Base-by-base conservation (phyloP, 2,113 vertebrate species). In the Apistogramma diplotaenia region DNA sequence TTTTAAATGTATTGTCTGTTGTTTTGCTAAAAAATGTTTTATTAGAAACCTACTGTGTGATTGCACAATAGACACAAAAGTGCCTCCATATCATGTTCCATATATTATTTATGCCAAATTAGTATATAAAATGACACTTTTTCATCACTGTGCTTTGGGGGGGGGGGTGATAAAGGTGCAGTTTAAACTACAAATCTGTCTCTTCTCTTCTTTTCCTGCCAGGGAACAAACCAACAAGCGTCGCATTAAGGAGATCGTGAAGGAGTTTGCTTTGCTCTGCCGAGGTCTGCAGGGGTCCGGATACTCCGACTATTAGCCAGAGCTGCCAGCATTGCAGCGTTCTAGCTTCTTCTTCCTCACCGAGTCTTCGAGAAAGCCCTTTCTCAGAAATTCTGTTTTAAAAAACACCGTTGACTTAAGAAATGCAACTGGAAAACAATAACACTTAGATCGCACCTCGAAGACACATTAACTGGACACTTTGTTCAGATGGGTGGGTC, bases 151-250 rank as follows among this genome's bases (percentile, higher is more conserved):
- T 11, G 43, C 16, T 46, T 67, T 46, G 15, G 37, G 46, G 23
- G 27, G n/a, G 2, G 31, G 4, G 31, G 31, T 49, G 8, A 49
- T 51, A 49, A 18, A 49, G 46, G 16, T 49, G 2, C 13, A 43
- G 40, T 49, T 49, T 70, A 19, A 3, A 51, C 49, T 70, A 4
- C 10, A 51, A 31, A 29, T 70, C 23, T 49, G 25, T 49, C 35
- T 46, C 12, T 29, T 46, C 4, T 8, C 1, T n/a, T 9, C 46
- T 10, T 58, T 12, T 79, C 31, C 61, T 21, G 10, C 73, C 90
- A 99, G 98, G 91, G 98, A 98, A 91, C 96, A 97, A 85, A 96
- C 95, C 89, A 98, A 97, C 95, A 99, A 98, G 87, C 94, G 96
- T 40, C 95, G 91, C 6, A 94, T 98, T 81, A 98, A 96, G 93